Conservation (phyloP, 1,140 invertebrate genomes). For the Trachelipus rathkii region DNA sequence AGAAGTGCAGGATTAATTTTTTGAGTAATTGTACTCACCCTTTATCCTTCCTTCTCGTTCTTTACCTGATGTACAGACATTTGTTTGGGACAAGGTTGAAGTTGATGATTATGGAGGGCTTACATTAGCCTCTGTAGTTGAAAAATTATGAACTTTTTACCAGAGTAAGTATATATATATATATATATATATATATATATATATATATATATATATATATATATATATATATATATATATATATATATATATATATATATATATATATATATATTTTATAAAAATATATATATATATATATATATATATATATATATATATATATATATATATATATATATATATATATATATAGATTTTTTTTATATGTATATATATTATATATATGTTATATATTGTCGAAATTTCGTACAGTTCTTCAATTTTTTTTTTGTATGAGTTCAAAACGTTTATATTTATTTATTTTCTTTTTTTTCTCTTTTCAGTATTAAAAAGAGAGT, state of each 20-base stretch:
- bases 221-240: background rate
- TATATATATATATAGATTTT: background rate
- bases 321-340: background rate
- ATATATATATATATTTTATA: no score
- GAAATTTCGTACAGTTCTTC: no score
- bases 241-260: background rate
- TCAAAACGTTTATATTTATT: no score
- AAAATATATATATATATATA: constrained; percentile 25
- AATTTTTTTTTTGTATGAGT: no score
- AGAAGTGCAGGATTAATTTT: no score
- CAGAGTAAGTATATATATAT: constrained; percentile 30
- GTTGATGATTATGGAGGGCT: background rate
- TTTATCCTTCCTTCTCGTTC: no score
- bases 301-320: constrained; percentile 4
- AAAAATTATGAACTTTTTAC: constrained; percentile 20
- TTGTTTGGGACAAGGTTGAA: no score
- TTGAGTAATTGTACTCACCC: no score
- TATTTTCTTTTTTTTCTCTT: constrained; percentile 30
- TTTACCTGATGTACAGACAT: no score
- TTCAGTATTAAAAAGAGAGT: constrained; percentile 87
- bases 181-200: background rate
- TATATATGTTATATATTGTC: no score
- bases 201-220: background rate
- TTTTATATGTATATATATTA: background rate
- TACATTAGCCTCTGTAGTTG: no score